Base-by-base conservation (phyloP, 2,113 vertebrate genomes). In the Ibidorhyncha struthersii region DNA sequence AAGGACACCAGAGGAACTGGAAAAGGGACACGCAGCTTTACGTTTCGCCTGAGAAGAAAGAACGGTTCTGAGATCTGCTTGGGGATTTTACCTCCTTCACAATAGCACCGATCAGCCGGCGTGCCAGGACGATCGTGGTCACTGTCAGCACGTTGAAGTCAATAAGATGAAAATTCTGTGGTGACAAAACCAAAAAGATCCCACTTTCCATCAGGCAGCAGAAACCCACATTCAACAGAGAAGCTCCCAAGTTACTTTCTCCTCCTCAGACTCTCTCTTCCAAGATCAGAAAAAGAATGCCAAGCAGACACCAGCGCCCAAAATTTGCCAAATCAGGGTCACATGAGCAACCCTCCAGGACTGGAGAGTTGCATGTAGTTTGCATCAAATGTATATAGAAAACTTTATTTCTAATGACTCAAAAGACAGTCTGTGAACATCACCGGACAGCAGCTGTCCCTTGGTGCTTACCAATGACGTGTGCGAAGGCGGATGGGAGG, bases 111-210 rank as follows among this genome's bases (percentile, higher is more conserved):
- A 99, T 99, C 94, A 99, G 97, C 70, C 99, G 98, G 77, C 99
- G 98, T 20, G 99, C 99, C 97, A 99, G 97, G 71, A 99, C 99
- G 56, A 99, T 99, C 78, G 99, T 89, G 4, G 98, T 99, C 98
- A 99, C 99, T 12, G 99, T 98, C 98, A 99, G 98, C 98, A 99
- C 99, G 97, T 99, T 99, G 98, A 99, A 99, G 98, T 99, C 99
- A 49, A 99, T 99, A 30, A 99, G 99, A 91, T 99, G 99, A 86
- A 99, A 99, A 95, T 99, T 99, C 99, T 99, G 98, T 26, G 65
- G 85, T 19, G 96, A 98, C 88, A 87, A 84, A 95, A 88, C 21
- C 78, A 86, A 12, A 88, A 23, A 7, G 0, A 89, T 50, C 41
- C 50, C 27, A 19, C 49, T 59, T 78, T 3, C 83, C 66, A 50